Percentiles rank a stretch among this genome's conserved stretches.
phyloP scores from a whole-genome alignment of 1,140 invertebrate species.

The Harpegnathos saltator region DNA sequence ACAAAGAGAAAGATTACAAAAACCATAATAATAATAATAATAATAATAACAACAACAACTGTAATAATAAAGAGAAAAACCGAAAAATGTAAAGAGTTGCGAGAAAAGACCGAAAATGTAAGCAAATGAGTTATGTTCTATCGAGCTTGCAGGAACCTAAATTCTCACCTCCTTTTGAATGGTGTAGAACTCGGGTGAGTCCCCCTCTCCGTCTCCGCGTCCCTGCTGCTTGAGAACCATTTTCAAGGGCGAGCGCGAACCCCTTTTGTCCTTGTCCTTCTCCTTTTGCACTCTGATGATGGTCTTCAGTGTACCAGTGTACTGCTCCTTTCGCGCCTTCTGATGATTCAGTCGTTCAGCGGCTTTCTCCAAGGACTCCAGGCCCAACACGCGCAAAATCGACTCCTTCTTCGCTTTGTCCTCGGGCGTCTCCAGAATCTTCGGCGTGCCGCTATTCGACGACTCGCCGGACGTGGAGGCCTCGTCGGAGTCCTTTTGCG shows the following conservation, averaged over 20 bases:
- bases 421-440: constrained; percentile 86
- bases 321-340: constrained; percentile 80
- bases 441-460: constrained; percentile 78
- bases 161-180: constrained; percentile 91
- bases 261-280: constrained; percentile 86
- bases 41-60: too few relatives aligned
- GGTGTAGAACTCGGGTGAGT: constrained; percentile 89
- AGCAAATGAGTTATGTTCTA: constrained; percentile 25
- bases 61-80: too few relatives aligned
- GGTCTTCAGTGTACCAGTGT: constrained; percentile 91
- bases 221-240: constrained; percentile 92
- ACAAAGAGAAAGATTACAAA: not conserved
- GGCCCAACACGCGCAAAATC: constrained; percentile 83
- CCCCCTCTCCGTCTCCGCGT: constrained; percentile 87
- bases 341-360: constrained; percentile 80
- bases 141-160: not conserved
- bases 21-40: not conserved
- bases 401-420: constrained; percentile 85
- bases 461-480: constrained; percentile 84
- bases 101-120: not conserved
- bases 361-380: constrained; percentile 83
- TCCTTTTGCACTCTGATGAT: constrained; percentile 89
- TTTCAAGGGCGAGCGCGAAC: constrained; percentile 89
- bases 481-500: constrained; percentile 86
- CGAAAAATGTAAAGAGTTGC: not conserved